Conservation (phyloP, 2,113 vertebrate genomes). For the Stegostoma tigrinum region DNA sequence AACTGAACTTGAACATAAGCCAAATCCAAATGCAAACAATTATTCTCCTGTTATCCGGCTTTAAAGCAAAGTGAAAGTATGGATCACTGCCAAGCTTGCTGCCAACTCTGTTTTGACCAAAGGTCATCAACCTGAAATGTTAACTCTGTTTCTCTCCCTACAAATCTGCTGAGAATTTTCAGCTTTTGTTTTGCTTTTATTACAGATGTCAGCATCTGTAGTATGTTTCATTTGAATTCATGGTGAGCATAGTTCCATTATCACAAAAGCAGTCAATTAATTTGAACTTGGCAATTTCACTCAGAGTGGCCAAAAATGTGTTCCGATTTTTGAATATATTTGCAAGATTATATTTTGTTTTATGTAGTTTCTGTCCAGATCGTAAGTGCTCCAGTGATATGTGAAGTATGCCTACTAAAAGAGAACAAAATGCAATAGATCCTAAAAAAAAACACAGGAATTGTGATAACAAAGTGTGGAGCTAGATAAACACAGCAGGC, state of each 20-base stretch:
- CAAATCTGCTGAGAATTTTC: not conserved
- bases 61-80: not conserved
- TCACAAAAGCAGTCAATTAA: not conserved
- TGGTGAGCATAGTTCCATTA: not conserved
- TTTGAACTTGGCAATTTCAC: not conserved
- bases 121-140: not conserved
- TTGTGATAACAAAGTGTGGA: no score
- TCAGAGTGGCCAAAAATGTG: not conserved
- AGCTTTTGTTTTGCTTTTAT: not conserved
- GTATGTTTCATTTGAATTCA: no score
- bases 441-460: no score
- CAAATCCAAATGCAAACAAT: slow-evolving; percentile 14
- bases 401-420: not conserved
- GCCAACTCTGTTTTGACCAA: not conserved
- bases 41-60: slow-evolving; percentile 6
- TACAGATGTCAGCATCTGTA: not conserved
- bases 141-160: not conserved
- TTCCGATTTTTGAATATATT: not conserved
- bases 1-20: not conserved
- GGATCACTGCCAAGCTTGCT: not conserved
- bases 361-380: not conserved
- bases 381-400: not conserved
- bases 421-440: not conserved
- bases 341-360: not conserved
- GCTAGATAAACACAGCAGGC: no score